These are phyloP conservation scores for Nanger granti DNA, from an alignment of 2,113 vertebrate species.

Conservation along the genomic window DNA sequence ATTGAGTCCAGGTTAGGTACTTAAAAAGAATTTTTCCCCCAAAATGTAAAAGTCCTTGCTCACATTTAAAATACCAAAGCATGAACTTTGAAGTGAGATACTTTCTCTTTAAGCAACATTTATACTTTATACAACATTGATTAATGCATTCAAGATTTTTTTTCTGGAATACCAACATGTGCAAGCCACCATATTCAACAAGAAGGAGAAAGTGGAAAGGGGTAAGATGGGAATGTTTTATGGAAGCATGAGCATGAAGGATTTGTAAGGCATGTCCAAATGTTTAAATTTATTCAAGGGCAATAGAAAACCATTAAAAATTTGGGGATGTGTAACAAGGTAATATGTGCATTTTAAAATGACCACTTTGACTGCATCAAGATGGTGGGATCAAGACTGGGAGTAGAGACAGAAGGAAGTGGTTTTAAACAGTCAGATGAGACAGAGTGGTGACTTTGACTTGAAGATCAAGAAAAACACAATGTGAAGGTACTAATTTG, in stretches of 20 bases:
- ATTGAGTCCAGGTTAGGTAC: not conserved
- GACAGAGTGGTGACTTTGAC: not conserved
- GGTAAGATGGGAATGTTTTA: not conserved
- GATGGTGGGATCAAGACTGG: not conserved
- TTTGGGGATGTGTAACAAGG: not conserved
- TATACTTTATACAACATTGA: not conserved
- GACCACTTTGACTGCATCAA: not conserved
- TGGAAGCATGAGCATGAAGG: not conserved
- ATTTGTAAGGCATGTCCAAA: not conserved
- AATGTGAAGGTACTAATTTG: no score
- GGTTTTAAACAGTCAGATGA: not conserved
- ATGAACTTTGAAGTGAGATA: not conserved
- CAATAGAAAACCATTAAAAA: not conserved
- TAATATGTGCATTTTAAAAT: not conserved
- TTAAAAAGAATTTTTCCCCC: not conserved
- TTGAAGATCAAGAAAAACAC: not conserved
- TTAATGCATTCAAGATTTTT: not conserved
- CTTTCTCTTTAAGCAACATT: not conserved
- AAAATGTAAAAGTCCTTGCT: not conserved
- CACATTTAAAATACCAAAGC: constrained; percentile 10
- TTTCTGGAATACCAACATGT: not conserved
- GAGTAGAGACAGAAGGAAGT: not conserved
- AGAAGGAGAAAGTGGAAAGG: not conserved
- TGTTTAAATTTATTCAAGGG: not conserved
- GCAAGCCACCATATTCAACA: not conserved